Percentiles rank a stretch among this genome's conserved stretches.
Conservation (phyloP, 1,140 invertebrate species). For the Drosophila albomicans region DNA sequence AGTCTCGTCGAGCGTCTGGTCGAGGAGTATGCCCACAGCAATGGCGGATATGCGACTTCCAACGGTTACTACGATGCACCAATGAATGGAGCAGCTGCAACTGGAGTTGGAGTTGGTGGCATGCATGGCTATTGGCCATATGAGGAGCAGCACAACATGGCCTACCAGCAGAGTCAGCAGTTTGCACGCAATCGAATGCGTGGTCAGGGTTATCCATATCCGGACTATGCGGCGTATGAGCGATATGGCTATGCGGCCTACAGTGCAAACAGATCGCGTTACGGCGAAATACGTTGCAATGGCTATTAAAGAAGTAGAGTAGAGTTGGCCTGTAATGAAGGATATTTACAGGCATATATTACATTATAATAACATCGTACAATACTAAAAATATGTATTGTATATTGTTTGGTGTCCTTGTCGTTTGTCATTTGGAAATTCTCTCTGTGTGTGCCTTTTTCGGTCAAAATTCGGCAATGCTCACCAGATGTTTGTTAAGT, state of each 20-base stretch:
- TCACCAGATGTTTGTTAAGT: conserved; percentile 43
- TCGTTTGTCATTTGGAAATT: conserved; percentile 77
- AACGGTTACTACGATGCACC: conserved; percentile 45
- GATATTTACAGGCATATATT: not conserved
- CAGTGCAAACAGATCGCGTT: conserved; percentile 56
- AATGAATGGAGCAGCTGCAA: not conserved
- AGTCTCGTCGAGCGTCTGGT: conserved; percentile 63
- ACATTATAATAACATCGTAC: too few species aligned
- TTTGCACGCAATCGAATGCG: conserved; percentile 58
- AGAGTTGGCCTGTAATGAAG: not conserved
- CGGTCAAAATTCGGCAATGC: conserved; percentile 77
- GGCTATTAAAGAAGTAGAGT: conserved; percentile 55
- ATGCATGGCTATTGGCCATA: conserved; percentile 60
- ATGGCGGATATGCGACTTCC: conserved; percentile 4
- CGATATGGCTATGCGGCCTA: conserved; percentile 69
- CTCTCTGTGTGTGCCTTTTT: conserved; percentile 82
- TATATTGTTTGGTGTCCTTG: conserved; percentile 54
- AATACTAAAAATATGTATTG: conserved; percentile 30
- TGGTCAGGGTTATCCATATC: conserved; percentile 46
- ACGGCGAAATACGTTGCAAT: conserved; percentile 73
- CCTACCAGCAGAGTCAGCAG: conserved; percentile 34
- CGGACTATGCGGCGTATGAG: conserved; percentile 80
- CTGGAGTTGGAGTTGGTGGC: not conserved
- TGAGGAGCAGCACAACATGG: conserved; percentile 46
- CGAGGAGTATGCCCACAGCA: conserved; percentile 59